Conservation (phyloP, 2,888 invertebrate species). For the Zaprionus bogoriensis region DNA sequence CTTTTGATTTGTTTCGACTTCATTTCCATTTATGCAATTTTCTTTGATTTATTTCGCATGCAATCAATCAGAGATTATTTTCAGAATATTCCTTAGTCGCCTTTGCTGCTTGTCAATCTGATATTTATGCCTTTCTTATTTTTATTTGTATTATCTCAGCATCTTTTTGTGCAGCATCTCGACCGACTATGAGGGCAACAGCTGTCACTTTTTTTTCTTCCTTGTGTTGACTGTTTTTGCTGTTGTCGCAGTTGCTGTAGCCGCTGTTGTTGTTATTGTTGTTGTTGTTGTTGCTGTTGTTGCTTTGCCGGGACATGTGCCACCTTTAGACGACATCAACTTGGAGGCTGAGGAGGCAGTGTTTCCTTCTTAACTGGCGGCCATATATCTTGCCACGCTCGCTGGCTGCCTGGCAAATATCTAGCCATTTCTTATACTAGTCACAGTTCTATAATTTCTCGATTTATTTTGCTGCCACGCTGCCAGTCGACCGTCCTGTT, state of each 20-base stretch:
- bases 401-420: conserved; percentile 61
- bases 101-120: conserved; percentile 39
- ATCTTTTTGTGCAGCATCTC: conserved; percentile 30
- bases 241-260: conserved; percentile 20
- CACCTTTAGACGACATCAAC: conserved; percentile 63
- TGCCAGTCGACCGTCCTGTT: too few relatives aligned
- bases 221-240: too few relatives aligned
- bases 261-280: conserved; percentile 14
- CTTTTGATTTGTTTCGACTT: background rate
- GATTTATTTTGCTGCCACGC: conserved; percentile 66
- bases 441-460: conserved; percentile 78
- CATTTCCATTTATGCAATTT: conserved; percentile 4
- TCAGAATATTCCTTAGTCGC: conserved; percentile 44
- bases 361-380: conserved; percentile 59
- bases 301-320: conserved; percentile 54
- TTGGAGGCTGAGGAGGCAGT: conserved; percentile 24
- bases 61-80: conserved; percentile 7
- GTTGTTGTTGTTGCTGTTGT: conserved; percentile 2
- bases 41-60: conserved; percentile 8
- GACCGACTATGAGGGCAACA: conserved; percentile 53
- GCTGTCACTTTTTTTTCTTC: conserved; percentile 65
- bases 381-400: conserved; percentile 73
- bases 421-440: conserved; percentile 77
- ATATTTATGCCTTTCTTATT: conserved; percentile 36
- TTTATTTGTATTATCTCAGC: conserved; percentile 59